Conservation (phyloP, 2,797 vertebrate species). For the Pogoniulus pusillus region DNA sequence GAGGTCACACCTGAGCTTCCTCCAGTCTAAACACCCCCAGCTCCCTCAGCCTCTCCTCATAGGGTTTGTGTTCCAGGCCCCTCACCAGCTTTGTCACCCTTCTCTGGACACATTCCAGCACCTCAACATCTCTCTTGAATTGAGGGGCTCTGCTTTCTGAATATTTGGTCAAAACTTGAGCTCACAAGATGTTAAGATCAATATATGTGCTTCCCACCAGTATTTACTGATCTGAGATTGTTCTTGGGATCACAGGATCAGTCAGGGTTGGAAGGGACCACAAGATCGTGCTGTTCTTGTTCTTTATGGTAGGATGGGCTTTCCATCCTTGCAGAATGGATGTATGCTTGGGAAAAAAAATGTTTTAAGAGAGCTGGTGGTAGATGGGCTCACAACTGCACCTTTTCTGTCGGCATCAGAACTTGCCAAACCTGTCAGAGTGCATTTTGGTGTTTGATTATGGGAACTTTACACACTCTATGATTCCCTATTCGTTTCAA, state of each 20-base stretch:
- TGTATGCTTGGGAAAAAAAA: not conserved
- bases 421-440: not conserved
- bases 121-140: too few relatives aligned
- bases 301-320: not conserved
- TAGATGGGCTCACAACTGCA: not conserved
- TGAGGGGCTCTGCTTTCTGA: not conserved
- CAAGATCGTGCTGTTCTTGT: not conserved
- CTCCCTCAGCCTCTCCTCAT: too few relatives aligned
- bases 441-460: not conserved
- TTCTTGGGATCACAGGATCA: not conserved
- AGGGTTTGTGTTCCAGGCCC: too few relatives aligned
- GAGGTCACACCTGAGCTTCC: too few relatives aligned
- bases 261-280: too few relatives aligned
- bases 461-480: not conserved
- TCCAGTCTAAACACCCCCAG: too few relatives aligned
- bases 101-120: too few relatives aligned
- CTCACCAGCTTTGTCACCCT: too few relatives aligned
- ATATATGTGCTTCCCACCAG: not conserved
- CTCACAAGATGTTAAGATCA: not conserved
- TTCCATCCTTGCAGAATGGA: not conserved
- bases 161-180: not conserved
- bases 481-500: not conserved
- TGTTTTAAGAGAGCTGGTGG: not conserved
- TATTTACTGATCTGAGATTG: not conserved
- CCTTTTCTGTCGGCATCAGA: not conserved